Conservation (phyloP, 2,113 vertebrate species). For the Vireo altiloquus region DNA sequence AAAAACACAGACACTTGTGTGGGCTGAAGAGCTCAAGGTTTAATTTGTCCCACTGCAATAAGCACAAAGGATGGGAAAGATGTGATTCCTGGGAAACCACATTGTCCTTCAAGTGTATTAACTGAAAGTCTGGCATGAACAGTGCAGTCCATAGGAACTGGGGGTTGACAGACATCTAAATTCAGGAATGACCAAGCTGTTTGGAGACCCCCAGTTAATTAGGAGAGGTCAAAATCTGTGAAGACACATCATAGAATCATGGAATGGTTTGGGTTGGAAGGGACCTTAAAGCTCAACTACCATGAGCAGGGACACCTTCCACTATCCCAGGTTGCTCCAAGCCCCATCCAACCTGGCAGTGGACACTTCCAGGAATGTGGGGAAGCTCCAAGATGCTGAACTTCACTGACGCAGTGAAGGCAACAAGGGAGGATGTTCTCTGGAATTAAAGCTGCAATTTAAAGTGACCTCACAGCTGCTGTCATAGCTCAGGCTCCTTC, state of each 20-base stretch:
- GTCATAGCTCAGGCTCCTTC: neutral
- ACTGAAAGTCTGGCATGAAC: fast-evolving
- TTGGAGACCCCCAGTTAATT: neutral
- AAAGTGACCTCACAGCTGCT: neutral
- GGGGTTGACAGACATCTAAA: neutral
- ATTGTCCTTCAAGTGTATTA: neutral
- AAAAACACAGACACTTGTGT: neutral
- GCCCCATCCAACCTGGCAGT: fast-evolving
- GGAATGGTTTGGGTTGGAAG: neutral
- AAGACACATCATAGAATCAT: neutral
- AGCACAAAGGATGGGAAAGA: neutral
- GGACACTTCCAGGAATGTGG: neutral
- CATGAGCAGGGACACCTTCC: neutral
- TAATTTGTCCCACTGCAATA: neutral
- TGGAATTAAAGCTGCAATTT: neutral
- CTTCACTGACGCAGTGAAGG: neutral
- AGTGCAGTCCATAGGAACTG: neutral
- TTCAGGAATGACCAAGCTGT: neutral
- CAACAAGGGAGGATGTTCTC: neutral
- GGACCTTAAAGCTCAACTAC: neutral
- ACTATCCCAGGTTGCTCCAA: neutral
- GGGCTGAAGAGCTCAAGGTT: neutral
- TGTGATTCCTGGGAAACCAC: neutral
- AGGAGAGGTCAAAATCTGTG: neutral
- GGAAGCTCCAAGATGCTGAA: neutral